Evolutionary conservation across 1,140 invertebrate genomes (phyloP), one percentile per base, ranked within the genome.

Genomic region (Theocolax elegans): DNA sequence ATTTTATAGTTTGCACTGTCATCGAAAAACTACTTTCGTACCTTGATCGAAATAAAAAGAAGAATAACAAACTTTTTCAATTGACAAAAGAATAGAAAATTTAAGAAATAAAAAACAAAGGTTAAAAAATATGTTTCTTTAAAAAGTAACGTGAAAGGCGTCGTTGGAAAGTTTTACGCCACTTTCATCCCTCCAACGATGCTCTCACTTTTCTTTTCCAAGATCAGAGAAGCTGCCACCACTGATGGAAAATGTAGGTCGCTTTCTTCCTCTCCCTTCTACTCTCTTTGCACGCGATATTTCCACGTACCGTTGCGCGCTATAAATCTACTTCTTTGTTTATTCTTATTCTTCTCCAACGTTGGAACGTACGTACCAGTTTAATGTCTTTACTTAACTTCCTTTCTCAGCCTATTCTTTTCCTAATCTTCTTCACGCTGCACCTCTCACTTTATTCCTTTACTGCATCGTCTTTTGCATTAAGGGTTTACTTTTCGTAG

Each of bases 191-290:
- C 42, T n/a, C 13, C 10, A 35, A 44, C 31, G 31, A 6, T 35
- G 4, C 31, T 35, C 4, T 35, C 42, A 12, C 19, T 19, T 49
- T 49, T 49, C 17, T 49, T 49, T 49, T 49, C 1, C 10, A 15
- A 53, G 12, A 29, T 53, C 27, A 53, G n/a, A 53, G 15, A 29
- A 29, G n/a, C 10, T 31, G 23, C 51, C 15, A 35, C 31, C 31
- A 54, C 17, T 53, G 13, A 31, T 29, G 9, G 12, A 10, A 21
- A 48, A 62, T 48, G 25, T 49, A 62, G 59, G 44, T 62, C 59
- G 12, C 8, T 29, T 62, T 49, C 27, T 49, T 17, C 7, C n/a
- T 58, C 27, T 49, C 21, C 42, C 38, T 23, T n/a, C 23, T 49
- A 19, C 9, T 25, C 23, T 25, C 23, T 49, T 12, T 19, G 9